A percentile compares a stretch with the other conserved stretches of the same genome.
Evolutionary conservation across 1,140 invertebrate genomes (phyloP).

Genomic region (Brachionus plicatilis): DNA sequence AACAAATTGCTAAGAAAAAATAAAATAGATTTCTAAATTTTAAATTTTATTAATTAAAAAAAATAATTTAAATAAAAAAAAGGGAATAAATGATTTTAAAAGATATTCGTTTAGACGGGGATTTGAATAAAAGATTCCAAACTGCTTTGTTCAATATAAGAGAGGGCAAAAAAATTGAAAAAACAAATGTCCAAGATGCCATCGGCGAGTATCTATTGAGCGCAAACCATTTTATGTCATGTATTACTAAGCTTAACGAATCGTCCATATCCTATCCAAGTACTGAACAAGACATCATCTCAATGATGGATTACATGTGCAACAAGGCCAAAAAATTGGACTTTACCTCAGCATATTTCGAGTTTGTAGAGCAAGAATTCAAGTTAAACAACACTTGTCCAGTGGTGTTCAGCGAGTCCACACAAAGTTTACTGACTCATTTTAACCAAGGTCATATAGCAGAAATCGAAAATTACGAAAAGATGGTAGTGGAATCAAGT

Average conservation of each 20-base stretch:
- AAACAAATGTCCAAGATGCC: not conserved
- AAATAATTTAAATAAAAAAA: not conserved
- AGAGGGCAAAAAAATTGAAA: not conserved
- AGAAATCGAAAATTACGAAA: not conserved
- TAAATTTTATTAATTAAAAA: not conserved
- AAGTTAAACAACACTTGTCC: not conserved
- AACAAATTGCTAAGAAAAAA: not conserved
- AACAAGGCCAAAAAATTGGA: not conserved
- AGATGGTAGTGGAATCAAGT: not conserved
- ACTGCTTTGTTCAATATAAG: not conserved
- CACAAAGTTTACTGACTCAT: not conserved
- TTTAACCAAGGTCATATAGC: not conserved
- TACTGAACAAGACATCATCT: not conserved
- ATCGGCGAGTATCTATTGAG: not conserved
- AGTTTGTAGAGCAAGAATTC: not conserved
- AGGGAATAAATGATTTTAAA: not conserved
- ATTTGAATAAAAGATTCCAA: not conserved
- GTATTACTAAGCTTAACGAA: not conserved
- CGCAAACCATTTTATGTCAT: not conserved
- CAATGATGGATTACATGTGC: not conserved
- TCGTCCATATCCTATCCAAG: not conserved
- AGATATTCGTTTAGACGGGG: not conserved
- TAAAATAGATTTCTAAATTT: not conserved
- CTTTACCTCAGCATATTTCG: not conserved
- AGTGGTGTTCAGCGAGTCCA: not conserved